Percentiles rank a stretch among this genome's conserved stretches.
Evolutionary conservation across 2,888 invertebrate species (phyloP).

Genomic region (Slavum lentiscoides): DNA sequence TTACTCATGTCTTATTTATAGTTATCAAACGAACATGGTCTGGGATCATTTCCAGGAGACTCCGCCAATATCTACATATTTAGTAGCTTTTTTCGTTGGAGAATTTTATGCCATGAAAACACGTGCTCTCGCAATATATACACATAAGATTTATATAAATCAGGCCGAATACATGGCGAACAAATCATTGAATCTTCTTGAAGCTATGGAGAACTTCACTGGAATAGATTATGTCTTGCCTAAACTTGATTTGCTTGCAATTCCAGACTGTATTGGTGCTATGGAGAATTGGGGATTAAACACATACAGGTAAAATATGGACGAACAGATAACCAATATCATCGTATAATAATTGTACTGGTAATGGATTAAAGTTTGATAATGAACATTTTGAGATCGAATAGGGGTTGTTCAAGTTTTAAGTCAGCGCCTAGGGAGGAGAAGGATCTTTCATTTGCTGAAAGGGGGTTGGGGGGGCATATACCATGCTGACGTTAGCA

Average conservation of each 20-base stretch:
- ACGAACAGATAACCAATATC: no score
- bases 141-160: conserved; percentile 45
- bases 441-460: no score
- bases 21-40: neutral
- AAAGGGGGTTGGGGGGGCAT: no score
- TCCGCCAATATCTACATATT: conserved; percentile 62
- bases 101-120: conserved; percentile 68
- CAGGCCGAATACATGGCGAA: conserved; percentile 64
- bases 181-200: conserved; percentile 65
- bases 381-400: no score
- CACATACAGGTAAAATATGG: conserved; percentile 67
- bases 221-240: conserved; percentile 70
- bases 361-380: no score
- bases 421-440: no score
- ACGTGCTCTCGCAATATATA: conserved; percentile 53
- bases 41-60: conserved; percentile 55
- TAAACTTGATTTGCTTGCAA: conserved; percentile 86
- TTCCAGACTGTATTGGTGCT: conserved; percentile 86
- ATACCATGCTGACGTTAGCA: no score
- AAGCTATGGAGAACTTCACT: conserved; percentile 67
- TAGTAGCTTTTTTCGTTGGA: conserved; percentile 82
- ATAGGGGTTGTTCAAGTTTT: no score
- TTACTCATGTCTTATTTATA: neutral
- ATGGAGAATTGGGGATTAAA: conserved; percentile 86
- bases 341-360: no score